Base-by-base conservation (phyloP, 1,140 invertebrate genomes). In the Dendroctonus valens region DNA sequence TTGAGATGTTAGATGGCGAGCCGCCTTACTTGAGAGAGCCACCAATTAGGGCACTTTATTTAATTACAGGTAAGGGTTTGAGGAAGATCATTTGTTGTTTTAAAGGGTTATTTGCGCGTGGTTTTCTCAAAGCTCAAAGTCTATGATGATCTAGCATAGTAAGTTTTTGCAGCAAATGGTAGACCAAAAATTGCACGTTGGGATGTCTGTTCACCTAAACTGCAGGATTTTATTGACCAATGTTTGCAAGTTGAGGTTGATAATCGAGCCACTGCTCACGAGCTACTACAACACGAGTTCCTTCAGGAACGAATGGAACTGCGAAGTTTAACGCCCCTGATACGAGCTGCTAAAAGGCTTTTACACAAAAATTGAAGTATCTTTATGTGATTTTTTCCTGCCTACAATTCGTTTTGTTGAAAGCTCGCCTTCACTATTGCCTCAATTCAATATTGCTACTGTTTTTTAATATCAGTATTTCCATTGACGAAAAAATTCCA, bases 1-100 rank as follows among this genome's bases (percentile, higher is more conserved):
- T 97, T 70, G 97, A 99, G 81, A 99, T 99, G 96, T 93, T 98
- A 44, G 94, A 98, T 76, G 96, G 96, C 0, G 94, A 98, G 78
- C 97, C 97, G 7, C 95, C 95, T 0, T 97, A 97, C 79, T 84
- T 97, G 71, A 93, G 94, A 78, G 96, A 99, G 81, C 91, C 94
- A 12, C 96, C 95, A 6, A 78, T 99, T 7, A 86, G 94, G 80
- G 96, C 96, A 5, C 82, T 98, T 12, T 99, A 98, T 83, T 82
- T 98, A 58, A 99, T 99, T 67, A 96, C 96, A 46, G 65, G 65
- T 67, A 67, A 46, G 59, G 12, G 15, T 15, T 52, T 52, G 50
- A 52, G 26, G 26, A 26, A 26, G 26, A 26, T 26, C n/a, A n/a
- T n/a, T n/a, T n/a, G n/a, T n/a, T n/a, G n/a, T n/a, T n/a, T n/a